phyloP scores from a whole-genome alignment of 2,113 vertebrate genomes.

The Hippocampus barbouri region DNA sequence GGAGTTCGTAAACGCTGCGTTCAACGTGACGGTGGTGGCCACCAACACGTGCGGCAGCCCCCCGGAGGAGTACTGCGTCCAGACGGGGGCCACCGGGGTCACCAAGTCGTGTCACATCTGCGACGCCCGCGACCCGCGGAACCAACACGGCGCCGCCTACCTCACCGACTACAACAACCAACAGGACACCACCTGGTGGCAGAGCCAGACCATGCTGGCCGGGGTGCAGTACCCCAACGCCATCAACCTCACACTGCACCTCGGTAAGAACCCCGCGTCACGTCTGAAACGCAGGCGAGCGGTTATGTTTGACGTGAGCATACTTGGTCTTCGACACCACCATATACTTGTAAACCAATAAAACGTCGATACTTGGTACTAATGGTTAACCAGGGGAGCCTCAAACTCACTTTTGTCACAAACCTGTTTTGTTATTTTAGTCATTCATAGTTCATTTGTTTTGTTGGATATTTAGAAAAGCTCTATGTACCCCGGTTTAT shows the following conservation, averaged over 20 bases:
- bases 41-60: slow-evolving; percentile 94
- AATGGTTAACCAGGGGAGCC: too few species aligned
- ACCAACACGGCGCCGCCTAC: slow-evolving; percentile 85
- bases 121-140: slow-evolving; percentile 81
- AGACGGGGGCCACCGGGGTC: slow-evolving; percentile 96
- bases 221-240: slow-evolving; percentile 91
- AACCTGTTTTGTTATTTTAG: too few species aligned
- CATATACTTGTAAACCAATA: too few species aligned
- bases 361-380: too few species aligned
- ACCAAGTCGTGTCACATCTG: slow-evolving; percentile 98
- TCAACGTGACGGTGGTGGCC: slow-evolving; percentile 90
- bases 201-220: slow-evolving; percentile 96
- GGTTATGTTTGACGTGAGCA: too few species aligned
- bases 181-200: slow-evolving; percentile 97
- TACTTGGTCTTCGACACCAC: too few species aligned
- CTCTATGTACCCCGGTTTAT: too few species aligned
- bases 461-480: too few species aligned
- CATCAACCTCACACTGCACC: slow-evolving; percentile 95
- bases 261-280: slow-evolving; percentile 75
- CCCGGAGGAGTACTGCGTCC: slow-evolving; percentile 97
- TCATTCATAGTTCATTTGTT: too few species aligned
- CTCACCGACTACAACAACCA: slow-evolving; percentile 99
- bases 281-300: too few species aligned
- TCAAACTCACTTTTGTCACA: too few species aligned
- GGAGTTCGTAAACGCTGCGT: slow-evolving; percentile 97